Base-by-base conservation (phyloP, 2,888 invertebrate genomes). In the Philhelius pedissequus region DNA sequence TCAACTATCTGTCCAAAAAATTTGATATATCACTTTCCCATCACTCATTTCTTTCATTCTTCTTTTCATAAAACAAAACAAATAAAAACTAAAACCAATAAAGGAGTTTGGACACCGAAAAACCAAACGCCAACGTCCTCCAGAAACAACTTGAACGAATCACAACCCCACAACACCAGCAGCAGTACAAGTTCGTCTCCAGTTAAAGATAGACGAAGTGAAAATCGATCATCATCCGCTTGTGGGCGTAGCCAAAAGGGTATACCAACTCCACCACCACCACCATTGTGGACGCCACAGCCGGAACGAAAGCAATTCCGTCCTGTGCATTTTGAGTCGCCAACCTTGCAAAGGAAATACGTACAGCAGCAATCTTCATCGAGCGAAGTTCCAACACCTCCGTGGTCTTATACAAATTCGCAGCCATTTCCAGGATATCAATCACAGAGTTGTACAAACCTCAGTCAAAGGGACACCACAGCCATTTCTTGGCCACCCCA, bases 261-360 rank as follows among this genome's bases (percentile, higher is more conserved):
- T 68, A 62, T 86, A 6, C 90, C 90, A 4, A 87, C 88, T 27
- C 90, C 90, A 18, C 90, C 93, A 80, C 93, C 92, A 87, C 93
- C 94, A 86, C 94, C 94, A 68, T 93, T 97, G 87, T 97, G 97
- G 97, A 95, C 95, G 30, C 97, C 97, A 11, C 93, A 94, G 87
- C 93, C 96, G 38, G 95, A 95, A 87, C 93, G 96, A 87, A 97
- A 96, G 91, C 94, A 94, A 90, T 97, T 96, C 92, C 94, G 95
- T 84, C 96, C 97, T 5, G 95, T 97, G 58, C 95, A 92, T 88
- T 96, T 95, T 88, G 95, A 95, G 88, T 95, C 95, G 69, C 95
- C 95, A 58, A 92, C 93, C 69, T 91, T 94, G 87, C 91, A 92
- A 70, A 92, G 95, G 58, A 89, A 89, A 86, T 91, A 90, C 87